phyloP scores from a whole-genome alignment of 2,797 vertebrate genomes.

The Sebastiscus albofasciatus region DNA sequence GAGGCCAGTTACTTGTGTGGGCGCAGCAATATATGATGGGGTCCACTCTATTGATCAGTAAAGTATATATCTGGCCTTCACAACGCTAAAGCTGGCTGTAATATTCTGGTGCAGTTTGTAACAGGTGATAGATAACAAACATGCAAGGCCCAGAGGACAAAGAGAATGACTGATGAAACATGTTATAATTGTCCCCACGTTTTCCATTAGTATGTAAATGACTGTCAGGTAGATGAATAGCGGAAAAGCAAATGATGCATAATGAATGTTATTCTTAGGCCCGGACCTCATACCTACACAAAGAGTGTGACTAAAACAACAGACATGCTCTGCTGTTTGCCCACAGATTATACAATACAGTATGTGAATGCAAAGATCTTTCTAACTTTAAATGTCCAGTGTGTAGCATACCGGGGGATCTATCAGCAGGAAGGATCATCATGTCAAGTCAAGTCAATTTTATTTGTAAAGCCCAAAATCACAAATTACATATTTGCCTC shows the following conservation, averaged over 20 bases:
- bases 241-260: conserved; percentile 18
- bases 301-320: not conserved
- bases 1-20: not conserved
- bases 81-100: not conserved
- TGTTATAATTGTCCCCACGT: not conserved
- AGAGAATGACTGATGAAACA: conserved; percentile 2
- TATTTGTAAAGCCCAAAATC: no score
- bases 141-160: not conserved
- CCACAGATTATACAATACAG: not conserved
- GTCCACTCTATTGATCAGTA: not conserved
- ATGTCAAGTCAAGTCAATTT: no score
- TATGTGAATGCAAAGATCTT: not conserved
- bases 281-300: not conserved
- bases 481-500: no score
- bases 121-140: not conserved
- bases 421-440: no score
- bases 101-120: not conserved
- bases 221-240: conserved; percentile 5
- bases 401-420: no score
- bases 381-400: no score
- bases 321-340: not conserved
- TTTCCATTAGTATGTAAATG: conserved; percentile 32
- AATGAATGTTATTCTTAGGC: not conserved
- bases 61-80: not conserved
- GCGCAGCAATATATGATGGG: not conserved